Evolutionary conservation across 2,888 invertebrate species (phyloP).

Genomic region (Imbricaverruca yamaguchii): DNA sequence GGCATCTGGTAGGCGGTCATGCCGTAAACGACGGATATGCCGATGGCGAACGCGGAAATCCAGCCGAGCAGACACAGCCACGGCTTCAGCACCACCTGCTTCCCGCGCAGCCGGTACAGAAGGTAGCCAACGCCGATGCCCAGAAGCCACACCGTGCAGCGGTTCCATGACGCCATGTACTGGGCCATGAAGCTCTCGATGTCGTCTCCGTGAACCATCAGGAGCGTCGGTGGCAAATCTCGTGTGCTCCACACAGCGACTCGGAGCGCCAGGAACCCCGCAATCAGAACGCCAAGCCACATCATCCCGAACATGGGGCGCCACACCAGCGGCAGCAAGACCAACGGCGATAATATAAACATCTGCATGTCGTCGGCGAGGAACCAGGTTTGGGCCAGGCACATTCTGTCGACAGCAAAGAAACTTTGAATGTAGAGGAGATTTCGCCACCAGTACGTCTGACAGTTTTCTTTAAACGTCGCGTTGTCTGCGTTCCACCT

Average conservation of each 20-base stretch:
- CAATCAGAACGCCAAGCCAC: not conserved
- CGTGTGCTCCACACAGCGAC: constrained; percentile 5
- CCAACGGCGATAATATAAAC: constrained; percentile 24
- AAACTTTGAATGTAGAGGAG: constrained; percentile 9
- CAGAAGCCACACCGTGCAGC: constrained; percentile 25
- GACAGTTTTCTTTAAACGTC: not conserved
- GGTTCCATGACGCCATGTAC: constrained; percentile 21
- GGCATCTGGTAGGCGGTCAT: constrained; percentile 49
- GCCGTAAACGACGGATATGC: constrained; percentile 68
- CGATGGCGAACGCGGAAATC: constrained; percentile 56
- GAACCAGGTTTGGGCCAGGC: constrained; percentile 22
- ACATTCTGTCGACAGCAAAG: not conserved
- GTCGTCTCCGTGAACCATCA: not conserved
- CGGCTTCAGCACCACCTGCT: constrained; percentile 5
- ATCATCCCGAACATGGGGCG: not conserved
- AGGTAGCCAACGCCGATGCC: constrained; percentile 25
- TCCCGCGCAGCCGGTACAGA: constrained; percentile 11
- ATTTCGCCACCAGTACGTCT: not conserved
- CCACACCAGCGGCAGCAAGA: constrained; percentile 26
- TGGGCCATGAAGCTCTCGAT: not conserved
- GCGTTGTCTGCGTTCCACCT: not conserved
- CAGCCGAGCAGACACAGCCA: constrained; percentile 49
- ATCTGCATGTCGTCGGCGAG: constrained; percentile 26
- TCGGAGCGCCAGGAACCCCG: not conserved
- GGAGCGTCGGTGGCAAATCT: constrained; percentile 20